Evolutionary conservation across 2,113 vertebrate species (phyloP).

Genomic region (Prietella phreatophila): DNA sequence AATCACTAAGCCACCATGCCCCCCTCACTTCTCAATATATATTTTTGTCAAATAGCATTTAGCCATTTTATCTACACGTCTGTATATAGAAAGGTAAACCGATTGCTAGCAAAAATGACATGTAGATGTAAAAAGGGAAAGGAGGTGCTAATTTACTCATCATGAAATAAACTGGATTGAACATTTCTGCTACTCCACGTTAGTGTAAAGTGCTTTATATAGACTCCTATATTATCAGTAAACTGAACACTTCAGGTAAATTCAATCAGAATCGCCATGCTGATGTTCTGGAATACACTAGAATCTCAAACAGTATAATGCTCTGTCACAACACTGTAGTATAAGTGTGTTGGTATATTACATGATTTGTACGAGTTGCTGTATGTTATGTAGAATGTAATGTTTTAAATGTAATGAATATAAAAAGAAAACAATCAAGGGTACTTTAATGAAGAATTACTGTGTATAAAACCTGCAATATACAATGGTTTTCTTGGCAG

Average conservation of each 20-base stretch:
- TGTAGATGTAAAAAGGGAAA: background rate
- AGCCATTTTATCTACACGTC: background rate
- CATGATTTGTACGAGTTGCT: background rate
- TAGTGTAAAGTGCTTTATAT: conserved; percentile 3
- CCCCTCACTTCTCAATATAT: too few relatives aligned
- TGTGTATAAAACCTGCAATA: conserved; percentile 4
- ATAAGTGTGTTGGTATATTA: background rate
- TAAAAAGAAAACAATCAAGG: background rate
- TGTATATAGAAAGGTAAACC: background rate
- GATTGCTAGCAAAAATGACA: background rate
- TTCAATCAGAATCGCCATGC: background rate
- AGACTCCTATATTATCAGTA: conserved; percentile 3
- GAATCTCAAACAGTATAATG: background rate
- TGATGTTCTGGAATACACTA: background rate
- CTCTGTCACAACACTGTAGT: background rate
- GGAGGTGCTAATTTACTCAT: background rate
- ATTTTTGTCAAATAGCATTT: background rate
- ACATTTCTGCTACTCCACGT: background rate
- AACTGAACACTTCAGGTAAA: background rate
- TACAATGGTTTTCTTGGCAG: conserved; percentile 36
- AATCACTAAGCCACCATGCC: too few relatives aligned
- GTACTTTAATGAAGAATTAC: background rate
- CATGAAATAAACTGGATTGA: background rate
- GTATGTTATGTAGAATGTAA: background rate
- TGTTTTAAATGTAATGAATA: background rate